Evolutionary conservation across 2,888 invertebrate genomes (phyloP).

Genomic region (Psylliodes chrysocephalus): DNA sequence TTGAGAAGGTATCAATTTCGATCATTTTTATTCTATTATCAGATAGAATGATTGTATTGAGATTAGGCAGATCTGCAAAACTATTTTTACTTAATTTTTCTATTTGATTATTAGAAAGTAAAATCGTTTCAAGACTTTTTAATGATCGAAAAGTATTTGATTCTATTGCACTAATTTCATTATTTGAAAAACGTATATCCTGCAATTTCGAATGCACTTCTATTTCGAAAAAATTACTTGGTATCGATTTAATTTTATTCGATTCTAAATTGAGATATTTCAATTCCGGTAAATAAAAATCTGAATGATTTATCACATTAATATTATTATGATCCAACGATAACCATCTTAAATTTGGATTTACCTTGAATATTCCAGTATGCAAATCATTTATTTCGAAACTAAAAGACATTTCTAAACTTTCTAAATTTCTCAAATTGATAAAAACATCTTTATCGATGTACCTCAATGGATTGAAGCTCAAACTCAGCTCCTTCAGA

Average conservation of each 20-base stretch:
- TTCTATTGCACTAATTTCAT: conserved; percentile 76
- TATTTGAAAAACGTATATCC: conserved; percentile 85
- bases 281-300: conserved; percentile 76
- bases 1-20: conserved; percentile 77
- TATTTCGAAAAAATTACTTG: conserved; percentile 74
- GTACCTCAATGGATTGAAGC: conserved; percentile 88
- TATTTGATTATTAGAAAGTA: conserved; percentile 83
- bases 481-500: conserved; percentile 88
- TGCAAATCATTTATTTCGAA: conserved; percentile 10
- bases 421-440: conserved; percentile 80
- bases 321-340: conserved; percentile 90
- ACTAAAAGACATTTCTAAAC: conserved; percentile 78
- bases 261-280: conserved; percentile 88
- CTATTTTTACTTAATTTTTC: conserved; percentile 75
- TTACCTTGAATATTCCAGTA: conserved; percentile 74
- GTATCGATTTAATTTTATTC: conserved; percentile 80
- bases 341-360: conserved; percentile 82
- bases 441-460: conserved; percentile 84
- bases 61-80: conserved; percentile 80
- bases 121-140: conserved; percentile 76
- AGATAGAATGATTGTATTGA: conserved; percentile 84
- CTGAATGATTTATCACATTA: conserved; percentile 76
- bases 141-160: conserved; percentile 71
- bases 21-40: conserved; percentile 82
- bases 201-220: conserved; percentile 73